Conservation (phyloP, 2,888 invertebrate species). For the Crossocerus cetratus region DNA sequence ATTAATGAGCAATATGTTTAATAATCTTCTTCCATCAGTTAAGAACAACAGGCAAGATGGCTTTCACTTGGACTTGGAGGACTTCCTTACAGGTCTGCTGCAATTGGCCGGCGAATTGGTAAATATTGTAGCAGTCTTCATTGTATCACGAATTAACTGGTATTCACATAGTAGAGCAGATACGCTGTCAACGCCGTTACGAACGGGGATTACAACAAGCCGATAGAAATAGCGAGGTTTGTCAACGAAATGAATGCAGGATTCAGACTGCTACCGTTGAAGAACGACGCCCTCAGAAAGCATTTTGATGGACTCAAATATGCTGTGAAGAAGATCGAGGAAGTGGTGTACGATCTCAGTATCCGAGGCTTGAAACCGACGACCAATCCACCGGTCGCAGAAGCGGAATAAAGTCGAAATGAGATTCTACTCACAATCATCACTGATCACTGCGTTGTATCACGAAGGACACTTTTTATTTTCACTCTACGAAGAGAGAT, state of each 20-base stretch:
- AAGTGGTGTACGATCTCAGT: constrained; percentile 92
- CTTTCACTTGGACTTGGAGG: constrained; percentile 94
- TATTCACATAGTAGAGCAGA: constrained; percentile 80
- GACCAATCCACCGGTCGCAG: constrained; percentile 29
- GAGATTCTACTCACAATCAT: constrained; percentile 7
- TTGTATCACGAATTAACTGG: not conserved
- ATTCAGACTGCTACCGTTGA: constrained; percentile 91
- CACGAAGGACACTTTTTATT: too few species aligned
- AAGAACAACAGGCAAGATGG: constrained; percentile 84
- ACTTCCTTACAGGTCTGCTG: constrained; percentile 91
- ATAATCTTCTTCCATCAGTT: constrained; percentile 79
- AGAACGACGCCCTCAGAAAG: constrained; percentile 92
- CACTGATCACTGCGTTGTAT: too few species aligned
- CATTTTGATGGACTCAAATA: constrained; percentile 93
- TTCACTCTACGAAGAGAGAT: too few species aligned
- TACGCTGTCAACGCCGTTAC: constrained; percentile 92
- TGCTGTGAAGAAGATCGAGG: constrained; percentile 95
- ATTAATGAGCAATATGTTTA: constrained; percentile 8
- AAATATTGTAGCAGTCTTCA: constrained; percentile 45
- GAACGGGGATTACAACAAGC: constrained; percentile 88
- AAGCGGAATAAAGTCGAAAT: constrained; percentile 35
- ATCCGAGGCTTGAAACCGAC: constrained; percentile 85
- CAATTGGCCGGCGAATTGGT: constrained; percentile 91
- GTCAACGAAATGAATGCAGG: constrained; percentile 93
- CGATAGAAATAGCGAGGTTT: constrained; percentile 90